A percentile compares a stretch with the other conserved stretches of the same genome.
Conservation (phyloP, 2,113 vertebrate genomes). For the Ornithorhynchus anatinus region DNA sequence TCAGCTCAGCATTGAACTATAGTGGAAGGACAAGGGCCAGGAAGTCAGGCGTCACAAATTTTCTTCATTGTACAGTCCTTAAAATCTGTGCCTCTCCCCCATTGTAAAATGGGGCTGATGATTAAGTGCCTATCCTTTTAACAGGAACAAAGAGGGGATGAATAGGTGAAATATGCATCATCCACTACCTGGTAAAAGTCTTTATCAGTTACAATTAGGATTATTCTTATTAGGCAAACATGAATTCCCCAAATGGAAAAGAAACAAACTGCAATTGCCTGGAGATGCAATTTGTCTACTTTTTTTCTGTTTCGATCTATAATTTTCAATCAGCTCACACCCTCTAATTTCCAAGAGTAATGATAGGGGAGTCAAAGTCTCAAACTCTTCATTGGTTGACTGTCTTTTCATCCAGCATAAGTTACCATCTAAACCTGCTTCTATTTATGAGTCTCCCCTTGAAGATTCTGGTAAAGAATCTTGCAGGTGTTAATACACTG, state of each 20-base stretch:
- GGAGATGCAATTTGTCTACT: constrained; percentile 9
- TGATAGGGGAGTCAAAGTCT: background rate
- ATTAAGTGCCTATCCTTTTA: no score
- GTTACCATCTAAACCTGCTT: background rate
- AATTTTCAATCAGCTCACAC: constrained; percentile 1
- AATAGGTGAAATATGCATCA: no score
- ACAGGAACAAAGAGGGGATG: no score
- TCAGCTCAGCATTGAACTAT: no score
- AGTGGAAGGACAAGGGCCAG: no score
- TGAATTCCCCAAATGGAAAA: constrained; percentile 16
- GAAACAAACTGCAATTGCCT: background rate
- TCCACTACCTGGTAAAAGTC: no score
- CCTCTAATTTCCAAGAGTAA: background rate
- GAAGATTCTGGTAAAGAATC: background rate
- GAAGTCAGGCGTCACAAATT: no score
- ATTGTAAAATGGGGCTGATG: no score
- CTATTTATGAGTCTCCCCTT: background rate
- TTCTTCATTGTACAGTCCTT: no score
- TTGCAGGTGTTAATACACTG: background rate
- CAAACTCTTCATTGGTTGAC: background rate
- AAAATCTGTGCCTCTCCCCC: no score
- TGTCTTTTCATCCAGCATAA: background rate
- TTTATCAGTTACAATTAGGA: no score
- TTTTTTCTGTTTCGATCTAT: background rate
- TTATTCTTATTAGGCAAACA: no score